Conservation (phyloP, 2,888 invertebrate species). For the Rhopalosiphum nymphaeae region DNA sequence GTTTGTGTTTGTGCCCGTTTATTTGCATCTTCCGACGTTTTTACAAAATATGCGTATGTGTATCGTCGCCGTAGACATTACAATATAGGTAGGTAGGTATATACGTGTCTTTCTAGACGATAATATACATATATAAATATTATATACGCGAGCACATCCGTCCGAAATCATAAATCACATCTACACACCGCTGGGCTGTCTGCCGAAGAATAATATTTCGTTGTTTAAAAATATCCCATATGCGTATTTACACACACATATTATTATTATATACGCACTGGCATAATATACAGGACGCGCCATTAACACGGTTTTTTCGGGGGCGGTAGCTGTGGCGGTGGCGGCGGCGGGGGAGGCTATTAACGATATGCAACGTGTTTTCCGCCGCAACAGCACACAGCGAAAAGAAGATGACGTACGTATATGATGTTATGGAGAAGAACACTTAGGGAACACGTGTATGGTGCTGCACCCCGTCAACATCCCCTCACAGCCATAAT, state of each 20-base stretch:
- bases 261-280: background rate
- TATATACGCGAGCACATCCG: slow-evolving; percentile 40
- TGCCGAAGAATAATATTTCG: slow-evolving; percentile 60
- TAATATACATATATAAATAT: background rate
- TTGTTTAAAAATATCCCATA: slow-evolving; percentile 60
- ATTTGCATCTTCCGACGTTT: slow-evolving; percentile 41
- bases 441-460: slow-evolving; percentile 63
- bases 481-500: background rate
- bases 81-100: background rate
- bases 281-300: slow-evolving; percentile 29
- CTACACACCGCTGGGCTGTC: slow-evolving; percentile 23
- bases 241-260: background rate
- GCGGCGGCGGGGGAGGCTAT: slow-evolving; percentile 22
- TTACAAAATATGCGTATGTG: slow-evolving; percentile 12
- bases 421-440: background rate
- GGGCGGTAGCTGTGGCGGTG: slow-evolving; percentile 16
- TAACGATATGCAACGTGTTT: slow-evolving; percentile 62
- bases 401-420: background rate
- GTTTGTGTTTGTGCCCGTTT: background rate
- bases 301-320: slow-evolving; percentile 60
- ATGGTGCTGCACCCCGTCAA: background rate
- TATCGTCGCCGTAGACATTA: slow-evolving; percentile 12
- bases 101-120: background rate
- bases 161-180: slow-evolving; percentile 45
- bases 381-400: slow-evolving; percentile 17